phyloP scores from a whole-genome alignment of 30 jellyfish, hydroid and myxozoan genomes.

The Morbakka virulenta region DNA sequence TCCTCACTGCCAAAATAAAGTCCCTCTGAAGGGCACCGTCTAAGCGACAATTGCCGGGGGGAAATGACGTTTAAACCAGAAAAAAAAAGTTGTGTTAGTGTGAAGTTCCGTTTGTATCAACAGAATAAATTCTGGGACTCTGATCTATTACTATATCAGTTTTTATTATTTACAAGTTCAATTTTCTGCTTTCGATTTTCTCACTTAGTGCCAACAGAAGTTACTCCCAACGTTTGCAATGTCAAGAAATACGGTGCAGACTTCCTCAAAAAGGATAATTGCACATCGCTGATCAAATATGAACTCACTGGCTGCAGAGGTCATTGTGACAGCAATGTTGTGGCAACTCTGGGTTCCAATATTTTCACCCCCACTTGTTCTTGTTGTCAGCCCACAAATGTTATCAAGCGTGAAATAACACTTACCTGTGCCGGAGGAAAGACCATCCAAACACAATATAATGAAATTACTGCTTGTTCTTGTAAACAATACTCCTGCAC shows the following conservation, averaged over 20 bases:
- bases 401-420: conserved; percentile 27
- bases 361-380: conserved; percentile 55
- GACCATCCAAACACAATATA: conserved; percentile 16
- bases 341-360: conserved; percentile 63
- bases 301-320: conserved; percentile 87
- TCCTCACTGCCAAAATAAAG: too few species aligned
- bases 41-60: too few species aligned
- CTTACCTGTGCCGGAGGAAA: conserved; percentile 70
- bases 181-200: too few species aligned
- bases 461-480: conserved; percentile 15
- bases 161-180: too few species aligned
- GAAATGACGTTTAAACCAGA: too few species aligned
- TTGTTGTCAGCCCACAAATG: conserved; percentile 72
- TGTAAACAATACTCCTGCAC: conserved; percentile 27
- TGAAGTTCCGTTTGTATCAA: too few species aligned
- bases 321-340: conserved; percentile 47
- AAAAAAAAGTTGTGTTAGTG: too few species aligned
- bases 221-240: conserved; percentile 56
- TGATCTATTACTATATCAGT: too few species aligned
- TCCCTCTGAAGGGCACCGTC: too few species aligned
- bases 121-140: too few species aligned
- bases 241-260: conserved; percentile 48
- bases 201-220: too few species aligned
- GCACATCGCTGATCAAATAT: conserved; percentile 59
- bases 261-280: conserved; percentile 39